These are phyloP conservation scores for Ectropis crepuscularia DNA, from an alignment of 2,888 invertebrate species.

Conservation along the genomic window DNA sequence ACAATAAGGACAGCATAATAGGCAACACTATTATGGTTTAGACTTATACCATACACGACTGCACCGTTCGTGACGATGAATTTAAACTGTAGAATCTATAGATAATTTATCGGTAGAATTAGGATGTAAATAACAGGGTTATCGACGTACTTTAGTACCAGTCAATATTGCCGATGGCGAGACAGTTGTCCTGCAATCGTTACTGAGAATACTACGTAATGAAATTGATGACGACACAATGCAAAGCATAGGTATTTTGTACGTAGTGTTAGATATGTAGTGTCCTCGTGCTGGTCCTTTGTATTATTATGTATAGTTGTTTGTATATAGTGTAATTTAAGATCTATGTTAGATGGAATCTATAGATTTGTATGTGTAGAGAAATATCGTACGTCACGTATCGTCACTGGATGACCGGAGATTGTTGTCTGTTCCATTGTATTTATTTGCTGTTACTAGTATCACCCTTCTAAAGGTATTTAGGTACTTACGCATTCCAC, in stretches of 20 bases:
- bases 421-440: slow-evolving; percentile 39
- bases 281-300: slow-evolving; percentile 44
- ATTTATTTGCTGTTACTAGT: slow-evolving; percentile 46
- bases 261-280: slow-evolving; percentile 38
- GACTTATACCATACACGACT: slow-evolving; percentile 17
- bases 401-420: slow-evolving; percentile 44
- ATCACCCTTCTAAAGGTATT: slow-evolving; percentile 46
- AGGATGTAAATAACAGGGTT: slow-evolving; percentile 65
- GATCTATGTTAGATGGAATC: slow-evolving; percentile 54
- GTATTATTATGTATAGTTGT: slow-evolving; percentile 65
- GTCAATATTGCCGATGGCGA: slow-evolving; percentile 38
- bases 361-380: slow-evolving; percentile 59
- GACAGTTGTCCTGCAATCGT: slow-evolving; percentile 21
- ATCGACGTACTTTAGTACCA: slow-evolving; percentile 58
- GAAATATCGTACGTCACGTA: slow-evolving; percentile 38
- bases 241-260: slow-evolving; percentile 28
- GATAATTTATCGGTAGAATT: slow-evolving; percentile 32
- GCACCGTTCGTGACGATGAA: slow-evolving; percentile 38
- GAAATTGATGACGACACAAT: slow-evolving; percentile 27
- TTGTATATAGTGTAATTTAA: slow-evolving; percentile 73
- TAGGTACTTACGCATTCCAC: slow-evolving; percentile 72
- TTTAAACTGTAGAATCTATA: slow-evolving; percentile 28
- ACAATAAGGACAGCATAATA: slow-evolving; percentile 80
- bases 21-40: slow-evolving; percentile 80
- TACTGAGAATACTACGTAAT: slow-evolving; percentile 15